phyloP scores from a whole-genome alignment of 2,113 vertebrate genomes.

The sheep (Ovis aries) region ARS-UI_Ramb_v3.0 NC_056057.1:117413501-117414000 shows the following conservation, averaged over 20 bases:
- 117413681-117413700: neutral
- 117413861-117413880: neutral
- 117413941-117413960: neutral
- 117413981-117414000: neutral
- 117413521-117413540: no score
- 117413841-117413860: neutral
- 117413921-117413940: fast-evolving
- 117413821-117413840: neutral
- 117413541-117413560: no score
- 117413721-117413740: neutral
- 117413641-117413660: neutral
- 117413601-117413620: neutral
- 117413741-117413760: neutral
- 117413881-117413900: neutral
- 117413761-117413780: neutral
- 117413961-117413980: fast-evolving
- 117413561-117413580: no score
- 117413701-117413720: neutral
- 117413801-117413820: neutral
- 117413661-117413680: neutral
- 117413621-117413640: neutral
- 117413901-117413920: neutral
- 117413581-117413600: neutral
- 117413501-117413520: no score
- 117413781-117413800: neutral